Percentiles rank a stretch among this genome's conserved stretches.
These are phyloP conservation scores for Alosa sapidissima DNA, from an alignment of 2,797 vertebrate species.

Conservation along the genomic window DNA sequence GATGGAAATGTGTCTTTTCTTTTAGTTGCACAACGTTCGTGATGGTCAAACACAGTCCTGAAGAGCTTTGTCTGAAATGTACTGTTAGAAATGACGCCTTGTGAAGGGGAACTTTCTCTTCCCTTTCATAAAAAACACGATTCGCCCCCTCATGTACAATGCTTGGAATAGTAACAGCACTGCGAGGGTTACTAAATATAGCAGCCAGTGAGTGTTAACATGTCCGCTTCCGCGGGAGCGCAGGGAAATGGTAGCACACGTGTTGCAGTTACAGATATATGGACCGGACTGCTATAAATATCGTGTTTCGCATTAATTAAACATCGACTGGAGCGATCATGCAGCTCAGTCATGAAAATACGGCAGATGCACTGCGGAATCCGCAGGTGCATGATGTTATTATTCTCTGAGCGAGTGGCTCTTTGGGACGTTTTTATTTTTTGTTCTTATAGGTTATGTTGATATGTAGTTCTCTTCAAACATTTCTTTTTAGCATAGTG, in stretches of 20 bases:
- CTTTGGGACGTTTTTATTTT: not conserved
- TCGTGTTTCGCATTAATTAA: not conserved
- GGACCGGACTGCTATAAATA: slow-evolving; percentile 55
- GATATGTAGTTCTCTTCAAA: not conserved
- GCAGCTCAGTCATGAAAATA: not conserved
- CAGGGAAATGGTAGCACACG: slow-evolving; percentile 67
- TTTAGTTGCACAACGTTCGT: not conserved
- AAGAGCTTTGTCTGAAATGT: slow-evolving; percentile 8
- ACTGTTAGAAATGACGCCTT: slow-evolving; percentile 44
- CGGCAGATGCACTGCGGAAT: not conserved
- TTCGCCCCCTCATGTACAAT: slow-evolving; percentile 76
- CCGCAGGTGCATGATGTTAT: not conserved
- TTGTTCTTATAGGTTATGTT: not conserved
- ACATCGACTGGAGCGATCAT: not conserved
- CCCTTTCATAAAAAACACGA: slow-evolving; percentile 54
- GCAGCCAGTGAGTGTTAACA: slow-evolving; percentile 79
- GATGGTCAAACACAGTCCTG: slow-evolving; percentile 31
- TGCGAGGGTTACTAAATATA: slow-evolving; percentile 79
- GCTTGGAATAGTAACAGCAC: slow-evolving; percentile 82
- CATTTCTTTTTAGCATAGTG: not conserved
- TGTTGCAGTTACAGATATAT: slow-evolving; percentile 61
- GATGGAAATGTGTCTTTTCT: not conserved
- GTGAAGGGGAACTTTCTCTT: slow-evolving; percentile 62
- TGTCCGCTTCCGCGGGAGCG: slow-evolving; percentile 71
- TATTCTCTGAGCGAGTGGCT: not conserved